phyloP scores from a whole-genome alignment of 64 coral and sea anemone species.

The Pocillopora damicornis region DNA sequence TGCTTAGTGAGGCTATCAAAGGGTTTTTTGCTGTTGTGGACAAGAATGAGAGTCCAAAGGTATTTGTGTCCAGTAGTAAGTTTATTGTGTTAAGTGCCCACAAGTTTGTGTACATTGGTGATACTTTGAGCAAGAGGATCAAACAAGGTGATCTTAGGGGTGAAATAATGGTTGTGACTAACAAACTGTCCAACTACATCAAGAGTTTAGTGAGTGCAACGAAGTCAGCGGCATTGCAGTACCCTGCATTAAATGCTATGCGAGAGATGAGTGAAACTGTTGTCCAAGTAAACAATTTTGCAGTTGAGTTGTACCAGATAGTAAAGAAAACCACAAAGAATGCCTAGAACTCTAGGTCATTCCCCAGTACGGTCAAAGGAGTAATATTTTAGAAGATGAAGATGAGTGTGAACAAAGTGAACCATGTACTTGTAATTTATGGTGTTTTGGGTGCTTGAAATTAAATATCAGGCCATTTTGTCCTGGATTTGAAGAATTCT shows the following conservation, averaged over 20 bases:
- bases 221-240: conserved; percentile 89
- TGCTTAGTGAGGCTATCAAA: conserved; percentile 91
- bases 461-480: no score
- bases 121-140: conserved; percentile 72
- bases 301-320: conserved; percentile 85
- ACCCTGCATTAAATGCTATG: conserved; percentile 75
- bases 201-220: conserved; percentile 76
- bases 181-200: conserved; percentile 66
- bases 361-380: no score
- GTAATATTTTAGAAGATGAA: no score
- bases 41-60: conserved; percentile 73
- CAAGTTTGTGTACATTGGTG: conserved; percentile 96
- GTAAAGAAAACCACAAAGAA: conserved; percentile 71
- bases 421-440: no score
- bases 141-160: conserved; percentile 42
- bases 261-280: conserved; percentile 76
- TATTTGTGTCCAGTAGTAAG: conserved; percentile 96
- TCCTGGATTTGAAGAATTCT: no score
- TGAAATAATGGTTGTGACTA: conserved; percentile 56
- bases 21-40: conserved; percentile 75
- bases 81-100: conserved; percentile 99
- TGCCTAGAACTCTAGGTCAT: neutral
- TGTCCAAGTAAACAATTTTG: conserved; percentile 67
- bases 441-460: no score
- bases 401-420: no score